Evolutionary conservation across 2,113 vertebrate species (phyloP).

Genomic region (Hydropotes inermis): DNA sequence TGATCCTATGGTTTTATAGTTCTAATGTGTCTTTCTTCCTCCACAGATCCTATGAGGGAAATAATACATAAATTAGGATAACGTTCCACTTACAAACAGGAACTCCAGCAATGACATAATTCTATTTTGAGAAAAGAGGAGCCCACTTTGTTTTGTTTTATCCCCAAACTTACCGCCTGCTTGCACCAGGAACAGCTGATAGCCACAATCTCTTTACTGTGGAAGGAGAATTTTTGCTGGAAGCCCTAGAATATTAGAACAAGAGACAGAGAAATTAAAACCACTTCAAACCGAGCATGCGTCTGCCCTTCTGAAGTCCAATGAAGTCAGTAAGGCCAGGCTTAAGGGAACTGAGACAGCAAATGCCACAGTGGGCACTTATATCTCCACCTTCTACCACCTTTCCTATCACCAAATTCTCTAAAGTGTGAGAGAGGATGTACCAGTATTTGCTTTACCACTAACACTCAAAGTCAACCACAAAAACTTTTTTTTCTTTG

Average conservation of each 20-base stretch:
- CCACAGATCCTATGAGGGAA: not conserved
- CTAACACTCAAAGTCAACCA: not conserved
- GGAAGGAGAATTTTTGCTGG: constrained; percentile 98
- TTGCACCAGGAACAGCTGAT: constrained; percentile 99
- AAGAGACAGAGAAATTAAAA: constrained; percentile 47
- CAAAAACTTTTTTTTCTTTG: not conserved
- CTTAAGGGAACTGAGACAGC: not conserved
- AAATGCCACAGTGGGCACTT: too few species aligned
- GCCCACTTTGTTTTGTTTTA: not conserved
- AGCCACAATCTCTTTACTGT: constrained; percentile 98
- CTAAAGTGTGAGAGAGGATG: not conserved
- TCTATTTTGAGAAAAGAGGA: not conserved
- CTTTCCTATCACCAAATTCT: not conserved
- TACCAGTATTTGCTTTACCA: not conserved
- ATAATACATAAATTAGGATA: not conserved
- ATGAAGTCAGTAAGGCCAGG: not conserved
- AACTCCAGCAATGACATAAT: not conserved
- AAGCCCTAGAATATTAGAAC: constrained; percentile 87
- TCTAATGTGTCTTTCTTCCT: not conserved
- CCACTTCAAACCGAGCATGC: not conserved
- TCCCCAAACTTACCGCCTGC: constrained; percentile 90
- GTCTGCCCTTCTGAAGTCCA: not conserved
- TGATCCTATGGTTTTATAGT: not conserved
- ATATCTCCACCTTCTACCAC: not conserved
- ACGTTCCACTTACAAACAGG: not conserved